Evolutionary conservation across 2,113 vertebrate genomes (phyloP), one percentile per base, ranked within the genome.

Genomic region (Podiceps cristatus): DNA sequence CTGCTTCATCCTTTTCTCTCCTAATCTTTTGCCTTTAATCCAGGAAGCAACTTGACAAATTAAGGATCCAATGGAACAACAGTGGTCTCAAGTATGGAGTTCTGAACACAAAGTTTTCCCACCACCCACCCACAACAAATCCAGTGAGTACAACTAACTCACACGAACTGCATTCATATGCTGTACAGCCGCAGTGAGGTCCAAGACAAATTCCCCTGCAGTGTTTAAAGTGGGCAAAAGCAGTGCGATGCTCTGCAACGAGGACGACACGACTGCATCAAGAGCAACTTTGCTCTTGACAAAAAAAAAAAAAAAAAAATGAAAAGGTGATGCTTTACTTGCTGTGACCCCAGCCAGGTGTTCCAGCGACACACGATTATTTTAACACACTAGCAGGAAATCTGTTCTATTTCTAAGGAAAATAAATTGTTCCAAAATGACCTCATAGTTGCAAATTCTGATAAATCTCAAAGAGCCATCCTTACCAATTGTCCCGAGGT

Each of bases 51-150:
- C 47, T 40, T 72, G 8, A 56, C 9, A 76, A 83, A 68, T 29
- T 44, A 52, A 68, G 31, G 68, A 40, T 47, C 27, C 47, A 44
- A 10, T 3, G 37, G 52, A 71, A 68, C 3, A 17, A 75, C 0
- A 1, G 31, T 5, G 19, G 19, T 29, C 55, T 68, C 0, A 0
- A 69, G 62, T 7, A 44, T 0, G 2, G 44, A 62, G 27, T 17
- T 90, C 63, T 45, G 28, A 72, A 19, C 6, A 35, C 28, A 15
- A 35, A 60, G 44, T 35, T 55, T 62, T 59, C 72, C 24, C 72
- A 24, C 12, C 37, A 22, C 35, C 3, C 18, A 71, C 20, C 33
- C 53, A 37, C 25, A 50, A 13, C 19, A 45, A 44, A 40, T 25
- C 45, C 42, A 69, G 68, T 7, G 50, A 63, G 56, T 4, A 50